Evolutionary conservation across 37 sponge, comb jelly and placozoan genomes (phyloP), one percentile per base, ranked within the genome.

Genomic region (Axinella damicornis): DNA sequence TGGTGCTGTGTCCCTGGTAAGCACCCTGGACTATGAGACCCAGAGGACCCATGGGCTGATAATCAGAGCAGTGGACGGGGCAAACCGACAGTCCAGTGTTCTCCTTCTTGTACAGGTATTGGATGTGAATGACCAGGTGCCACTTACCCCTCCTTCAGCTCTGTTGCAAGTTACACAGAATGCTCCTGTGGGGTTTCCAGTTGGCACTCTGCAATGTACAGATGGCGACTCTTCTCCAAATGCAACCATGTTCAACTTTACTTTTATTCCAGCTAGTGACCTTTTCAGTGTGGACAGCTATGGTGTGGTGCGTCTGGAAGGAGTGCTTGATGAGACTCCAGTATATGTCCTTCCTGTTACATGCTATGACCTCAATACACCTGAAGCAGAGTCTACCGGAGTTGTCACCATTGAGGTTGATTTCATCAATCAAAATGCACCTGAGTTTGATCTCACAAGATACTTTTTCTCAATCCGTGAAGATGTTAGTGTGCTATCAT

Each of bases 371-470:
- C 16, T 85, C 22, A 31, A 19, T 4, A 37, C 16, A 5, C 86
- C 89, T 53, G 86, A 85, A 1, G 32, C 41, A n/a, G 60, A 65
- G 14, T 83, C 88, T 9, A 72, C 67, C 1, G 92, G 92, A 52
- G 65, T 69, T 74, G 76, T 87, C 28, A 92, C 88, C 11, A 74
- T 92, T 21, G 59, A 82, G n/a, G 85, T 87, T 18, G 56, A 74
- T 15, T 92, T 92, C 79, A 80, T 84, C 30, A 94, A 94, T 70
- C 34, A 73, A 13, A 69, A 91, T 79, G 34, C 32, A 38, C 95
- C 95, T 33, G 32, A 32, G 25, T 94, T 94, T 83, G 83, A 74
- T 17, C 66, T 75, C 20, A 24, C 38, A 37, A 35, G 54, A 9
- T 91, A 91, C 78, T 2, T 25, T 17, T 73, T 74, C 35, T 35